Evolutionary conservation across 2,888 invertebrate species (phyloP).

Genomic region (Noctuana brunneofusca): DNA sequence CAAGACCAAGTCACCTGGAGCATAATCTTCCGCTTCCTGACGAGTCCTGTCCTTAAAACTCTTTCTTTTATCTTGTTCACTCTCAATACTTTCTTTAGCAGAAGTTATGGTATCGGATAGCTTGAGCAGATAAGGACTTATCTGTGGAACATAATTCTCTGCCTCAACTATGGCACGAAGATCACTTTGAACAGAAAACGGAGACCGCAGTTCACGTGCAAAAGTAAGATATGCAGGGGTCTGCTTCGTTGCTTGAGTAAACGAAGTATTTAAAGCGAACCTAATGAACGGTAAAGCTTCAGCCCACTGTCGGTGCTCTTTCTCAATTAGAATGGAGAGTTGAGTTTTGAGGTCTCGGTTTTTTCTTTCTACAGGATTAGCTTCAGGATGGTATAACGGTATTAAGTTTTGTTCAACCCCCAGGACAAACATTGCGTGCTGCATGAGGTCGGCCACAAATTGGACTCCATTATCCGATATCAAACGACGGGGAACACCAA

Average conservation of each 20-base stretch:
- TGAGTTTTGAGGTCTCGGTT: neutral
- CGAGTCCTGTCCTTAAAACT: no score
- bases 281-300: neutral
- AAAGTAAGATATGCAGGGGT: neutral
- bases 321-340: neutral
- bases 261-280: neutral
- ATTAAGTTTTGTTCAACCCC: neutral
- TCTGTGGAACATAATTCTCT: neutral
- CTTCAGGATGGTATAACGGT: constrained; percentile 11
- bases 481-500: constrained; percentile 40
- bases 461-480: constrained; percentile 42
- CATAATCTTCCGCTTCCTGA: no score
- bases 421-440: constrained; percentile 22
- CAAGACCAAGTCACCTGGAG: no score
- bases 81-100: no score
- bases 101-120: no score
- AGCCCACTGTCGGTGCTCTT: neutral
- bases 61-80: no score
- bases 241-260: neutral
- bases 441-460: constrained; percentile 42
- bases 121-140: no score
- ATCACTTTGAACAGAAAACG: neutral
- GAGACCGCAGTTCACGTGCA: neutral
- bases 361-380: neutral
- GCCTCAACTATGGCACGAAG: neutral